These are phyloP conservation scores for Dolichopus griseipennis DNA, from an alignment of 2,888 invertebrate genomes.

Conservation along the genomic window DNA sequence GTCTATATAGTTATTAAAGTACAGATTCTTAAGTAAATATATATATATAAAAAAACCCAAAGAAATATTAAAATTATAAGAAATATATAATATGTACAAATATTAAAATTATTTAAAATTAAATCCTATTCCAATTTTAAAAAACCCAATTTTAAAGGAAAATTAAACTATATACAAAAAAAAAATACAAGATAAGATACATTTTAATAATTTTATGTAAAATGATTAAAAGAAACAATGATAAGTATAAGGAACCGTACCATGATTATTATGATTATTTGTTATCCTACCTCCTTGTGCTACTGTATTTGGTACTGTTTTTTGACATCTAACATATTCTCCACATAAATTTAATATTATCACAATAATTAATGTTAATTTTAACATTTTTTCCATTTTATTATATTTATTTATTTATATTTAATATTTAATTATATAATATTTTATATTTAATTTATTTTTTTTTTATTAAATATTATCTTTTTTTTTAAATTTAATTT, in stretches of 20 bases:
- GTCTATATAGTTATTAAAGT: too few relatives aligned
- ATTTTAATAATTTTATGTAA: neutral
- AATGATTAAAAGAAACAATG: too few relatives aligned
- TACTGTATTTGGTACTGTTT: constrained; percentile 27
- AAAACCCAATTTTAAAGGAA: too few relatives aligned
- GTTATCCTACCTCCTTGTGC: constrained; percentile 34
- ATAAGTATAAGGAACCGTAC: neutral
- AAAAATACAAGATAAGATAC: too few relatives aligned
- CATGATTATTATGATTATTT: constrained; percentile 7
- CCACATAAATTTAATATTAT: constrained; percentile 38
- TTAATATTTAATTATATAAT: constrained; percentile 8
- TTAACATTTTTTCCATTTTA: constrained; percentile 31
- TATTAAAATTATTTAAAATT: too few relatives aligned
- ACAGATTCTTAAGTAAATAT: too few relatives aligned
- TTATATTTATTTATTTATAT: neutral
- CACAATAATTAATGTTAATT: constrained; percentile 37
- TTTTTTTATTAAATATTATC: neutral
- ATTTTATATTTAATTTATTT: constrained; percentile 14
- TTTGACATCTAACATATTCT: constrained; percentile 33
- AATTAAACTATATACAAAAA: too few relatives aligned
- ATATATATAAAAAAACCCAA: too few relatives aligned
- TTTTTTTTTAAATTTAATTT: constrained; percentile 17
- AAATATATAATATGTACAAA: too few relatives aligned
- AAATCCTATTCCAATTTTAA: too few relatives aligned
- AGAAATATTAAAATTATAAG: too few relatives aligned